Evolutionary conservation across 30 jellyfish, hydroid and myxozoan genomes (phyloP).

Genomic region (Hydractinia echinata): DNA sequence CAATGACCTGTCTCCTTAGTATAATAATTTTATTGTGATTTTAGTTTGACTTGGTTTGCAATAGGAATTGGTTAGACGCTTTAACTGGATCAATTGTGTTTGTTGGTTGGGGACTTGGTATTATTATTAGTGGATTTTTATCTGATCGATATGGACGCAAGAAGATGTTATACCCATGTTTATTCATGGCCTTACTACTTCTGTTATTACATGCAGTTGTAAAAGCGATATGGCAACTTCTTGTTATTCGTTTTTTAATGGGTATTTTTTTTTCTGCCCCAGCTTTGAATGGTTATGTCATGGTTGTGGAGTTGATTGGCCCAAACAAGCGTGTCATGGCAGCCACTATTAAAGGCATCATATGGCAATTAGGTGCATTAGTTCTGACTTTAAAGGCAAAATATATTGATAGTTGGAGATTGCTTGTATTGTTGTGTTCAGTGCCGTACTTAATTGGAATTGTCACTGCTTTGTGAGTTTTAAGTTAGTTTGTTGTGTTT

Average conservation of each 20-base stretch:
- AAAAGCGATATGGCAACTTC: constrained; percentile 51
- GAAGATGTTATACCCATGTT: constrained; percentile 34
- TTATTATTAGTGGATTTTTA: constrained; percentile 52
- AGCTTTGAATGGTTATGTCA: constrained; percentile 41
- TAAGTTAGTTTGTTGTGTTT: no score
- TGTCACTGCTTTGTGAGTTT: constrained; percentile 46
- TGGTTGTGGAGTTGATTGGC: constrained; percentile 70
- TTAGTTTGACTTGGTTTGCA: constrained; percentile 76
- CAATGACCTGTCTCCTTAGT: no score
- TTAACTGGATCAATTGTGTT: constrained; percentile 61
- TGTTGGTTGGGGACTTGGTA: constrained; percentile 85
- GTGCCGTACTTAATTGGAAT: constrained; percentile 61
- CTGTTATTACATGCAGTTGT: constrained; percentile 51
- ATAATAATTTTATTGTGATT: not conserved
- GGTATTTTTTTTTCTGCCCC: constrained; percentile 59
- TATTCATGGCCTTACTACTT: constrained; percentile 33
- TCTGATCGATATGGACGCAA: constrained; percentile 73
- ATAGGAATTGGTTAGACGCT: constrained; percentile 44
- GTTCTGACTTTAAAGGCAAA: constrained; percentile 54
- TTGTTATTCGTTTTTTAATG: constrained; percentile 40
- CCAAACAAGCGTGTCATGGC: constrained; percentile 54
- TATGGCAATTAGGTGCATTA: constrained; percentile 46
- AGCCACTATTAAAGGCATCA: constrained; percentile 12
- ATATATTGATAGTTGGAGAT: constrained; percentile 63
- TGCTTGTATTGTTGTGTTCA: constrained; percentile 43